Conservation (phyloP, 2,888 invertebrate genomes). For the Dasypolia templi region DNA sequence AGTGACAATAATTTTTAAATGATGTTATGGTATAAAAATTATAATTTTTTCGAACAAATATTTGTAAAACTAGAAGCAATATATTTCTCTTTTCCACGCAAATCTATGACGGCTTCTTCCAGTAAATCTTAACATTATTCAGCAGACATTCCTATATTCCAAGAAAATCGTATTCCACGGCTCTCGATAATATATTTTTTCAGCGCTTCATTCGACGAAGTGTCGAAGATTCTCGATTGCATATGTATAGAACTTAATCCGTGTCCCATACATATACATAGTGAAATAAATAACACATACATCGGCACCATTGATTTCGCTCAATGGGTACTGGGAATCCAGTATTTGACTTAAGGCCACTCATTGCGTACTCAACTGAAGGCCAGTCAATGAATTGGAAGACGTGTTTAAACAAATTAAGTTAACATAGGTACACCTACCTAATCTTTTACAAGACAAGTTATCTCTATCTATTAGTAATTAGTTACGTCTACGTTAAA, state of each 20-base stretch:
- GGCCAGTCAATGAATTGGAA: slow-evolving; percentile 35
- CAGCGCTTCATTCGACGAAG: slow-evolving; percentile 34
- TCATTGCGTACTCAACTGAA: slow-evolving; percentile 27
- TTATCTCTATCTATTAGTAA: slow-evolving; percentile 41
- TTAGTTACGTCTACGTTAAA: slow-evolving; percentile 19
- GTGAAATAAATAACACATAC: slow-evolving; percentile 44
- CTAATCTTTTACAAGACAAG: slow-evolving; percentile 17
- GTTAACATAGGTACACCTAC: background rate
- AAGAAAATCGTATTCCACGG: slow-evolving; percentile 22
- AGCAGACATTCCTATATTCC: slow-evolving; percentile 21
- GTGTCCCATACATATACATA: slow-evolving; percentile 20
- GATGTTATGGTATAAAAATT: background rate
- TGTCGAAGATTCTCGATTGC: slow-evolving; percentile 26
- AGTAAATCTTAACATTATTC: slow-evolving; percentile 11
- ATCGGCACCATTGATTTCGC: slow-evolving; percentile 49
- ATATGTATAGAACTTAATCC: slow-evolving; percentile 30
- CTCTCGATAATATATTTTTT: slow-evolving; percentile 27
- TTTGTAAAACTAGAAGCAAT: background rate
- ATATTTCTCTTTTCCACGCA: background rate
- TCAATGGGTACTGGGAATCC: slow-evolving; percentile 31
- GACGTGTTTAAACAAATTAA: slow-evolving; percentile 37
- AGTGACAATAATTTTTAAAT: background rate
- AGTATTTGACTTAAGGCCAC: slow-evolving; percentile 40
- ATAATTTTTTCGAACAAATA: background rate
- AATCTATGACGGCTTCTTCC: background rate